phyloP scores from a whole-genome alignment of 1,140 invertebrate genomes.

The Pogonomyrmex californicus region DNA sequence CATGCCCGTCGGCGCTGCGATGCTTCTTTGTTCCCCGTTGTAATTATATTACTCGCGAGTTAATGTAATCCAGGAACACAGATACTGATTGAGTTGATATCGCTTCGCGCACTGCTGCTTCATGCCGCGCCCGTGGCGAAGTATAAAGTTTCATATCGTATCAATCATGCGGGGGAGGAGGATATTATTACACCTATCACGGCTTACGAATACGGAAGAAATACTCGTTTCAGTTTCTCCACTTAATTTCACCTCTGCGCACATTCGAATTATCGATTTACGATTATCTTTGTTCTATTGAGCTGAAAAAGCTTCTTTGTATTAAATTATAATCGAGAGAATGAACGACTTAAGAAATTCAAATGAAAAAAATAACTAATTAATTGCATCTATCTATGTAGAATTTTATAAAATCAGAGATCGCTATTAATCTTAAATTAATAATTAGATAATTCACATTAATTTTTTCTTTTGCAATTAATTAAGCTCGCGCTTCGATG shows the following conservation, averaged over 20 bases:
- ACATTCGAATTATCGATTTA: too few relatives aligned
- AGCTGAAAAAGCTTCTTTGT: background rate
- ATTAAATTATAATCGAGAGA: background rate
- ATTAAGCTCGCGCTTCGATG: background rate
- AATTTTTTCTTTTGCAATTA: background rate
- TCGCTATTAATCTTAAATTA: background rate
- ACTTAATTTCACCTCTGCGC: background rate
- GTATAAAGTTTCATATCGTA: constrained; percentile 59
- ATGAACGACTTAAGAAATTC: background rate
- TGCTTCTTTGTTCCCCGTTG: constrained; percentile 56
- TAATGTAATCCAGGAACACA: constrained; percentile 62
- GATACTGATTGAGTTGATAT: constrained; percentile 62
- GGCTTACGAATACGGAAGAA: constrained; percentile 9
- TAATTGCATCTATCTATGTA: background rate
- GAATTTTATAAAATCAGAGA: constrained; percentile 7
- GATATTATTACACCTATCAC: constrained; percentile 53
- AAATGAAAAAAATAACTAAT: background rate
- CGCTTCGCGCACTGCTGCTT: constrained; percentile 43
- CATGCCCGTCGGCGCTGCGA: constrained; percentile 42
- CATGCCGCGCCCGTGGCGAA: constrained; percentile 56
- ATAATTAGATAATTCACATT: too few relatives aligned
- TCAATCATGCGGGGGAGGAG: constrained; percentile 41
- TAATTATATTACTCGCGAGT: constrained; percentile 63
- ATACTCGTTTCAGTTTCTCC: background rate
- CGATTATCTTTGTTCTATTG: background rate